Base-by-base conservation (phyloP, 2,797 vertebrate species). In the Karalla daura region DNA sequence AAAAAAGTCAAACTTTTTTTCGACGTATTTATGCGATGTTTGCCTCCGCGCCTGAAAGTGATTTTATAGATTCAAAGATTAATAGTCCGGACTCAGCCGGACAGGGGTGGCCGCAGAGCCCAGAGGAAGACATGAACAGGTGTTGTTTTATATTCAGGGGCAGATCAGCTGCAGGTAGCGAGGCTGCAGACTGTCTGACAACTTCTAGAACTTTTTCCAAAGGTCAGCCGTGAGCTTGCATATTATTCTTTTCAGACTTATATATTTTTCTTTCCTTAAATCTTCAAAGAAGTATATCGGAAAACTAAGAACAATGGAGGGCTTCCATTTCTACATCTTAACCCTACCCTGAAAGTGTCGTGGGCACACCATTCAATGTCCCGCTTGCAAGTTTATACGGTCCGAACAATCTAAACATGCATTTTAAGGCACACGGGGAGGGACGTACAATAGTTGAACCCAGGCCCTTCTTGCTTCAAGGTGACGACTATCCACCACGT, bases 131-230 rank as follows among this genome's bases (percentile, higher is more conserved):
- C 21, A 2, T 65, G 74, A 87, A 81, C 86, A 89, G 85, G 83
- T 90, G 85, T 80, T 82, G 64, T 61, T 86, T 88, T 80, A 76
- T 83, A 85, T 83, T 72, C 86, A 81, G 46, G 55, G 41, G 61
- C 49, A 80, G 51, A 54, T 24, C 7, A 14, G 24, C 33, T 21
- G 47, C 36, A 37, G 32, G 66, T 15, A 13, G 37, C 27, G 61
- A 65, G 37, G 55, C 25, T 62, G 43, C 59, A 58, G 61, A 44
- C 47, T 55, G 64, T 71, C 63, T 74, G 54, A 71, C 58, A 27
- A 69, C 51, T 77, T 63, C 30, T 3, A 41, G 25, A 70, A 41
- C 47, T 27, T 64, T 77, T 78, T 50, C 20, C 6, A 71, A 74
- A 86, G 73, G 76, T 82, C 76, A 76, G 0, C 40, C 7, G 2